Evolutionary conservation across 2,113 vertebrate species (phyloP), one percentile per base, ranked within the genome.

Genomic region (Numida meleagris): DNA sequence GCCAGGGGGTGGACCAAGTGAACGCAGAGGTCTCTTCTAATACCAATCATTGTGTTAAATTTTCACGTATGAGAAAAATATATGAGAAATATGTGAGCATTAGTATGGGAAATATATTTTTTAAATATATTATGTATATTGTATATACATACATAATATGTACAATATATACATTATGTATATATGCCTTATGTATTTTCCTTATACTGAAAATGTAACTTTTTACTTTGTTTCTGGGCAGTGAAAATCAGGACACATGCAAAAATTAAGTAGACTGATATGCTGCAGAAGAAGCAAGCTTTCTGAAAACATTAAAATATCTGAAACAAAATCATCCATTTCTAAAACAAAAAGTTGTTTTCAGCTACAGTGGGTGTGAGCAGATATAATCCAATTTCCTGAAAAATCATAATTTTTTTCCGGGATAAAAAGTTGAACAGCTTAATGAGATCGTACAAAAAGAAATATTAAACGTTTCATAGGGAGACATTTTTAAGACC

Each of bases 401-500:
- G 55, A 89, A 89, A 94, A 92, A 74, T 43, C 11, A 0, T 67
- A 29, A 36, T 94, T 94, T 94, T 94, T 89, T 89, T 42, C 34
- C 46, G 86, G 34, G 72, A 71, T 51, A 78, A 20, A 51, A 89
- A 51, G 51, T 77, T 63, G 74, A 94, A 50, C 34, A 94, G 38
- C 46, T 75, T 92, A 90, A 83, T 94, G 76, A 50, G 59, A 77
- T 92, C 76, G 78, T 83, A 78, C 76, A 93, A 71, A 91, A 96
- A 91, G 85, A 94, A 94, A 94, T 94, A 91, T 93, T 93, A 93
- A 96, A 88, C 72, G 81, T 95, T 95, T 95, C 85, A 83, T 38
- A 90, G 88, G 82, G 66, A 95, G 72, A 73, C 70, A 83, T 91
- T 97, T 96, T 95, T 94, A 89, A 95, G 75, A 67, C 82, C 76